phyloP scores from a whole-genome alignment of 2,888 invertebrate species.

The Beris morrisii region DNA sequence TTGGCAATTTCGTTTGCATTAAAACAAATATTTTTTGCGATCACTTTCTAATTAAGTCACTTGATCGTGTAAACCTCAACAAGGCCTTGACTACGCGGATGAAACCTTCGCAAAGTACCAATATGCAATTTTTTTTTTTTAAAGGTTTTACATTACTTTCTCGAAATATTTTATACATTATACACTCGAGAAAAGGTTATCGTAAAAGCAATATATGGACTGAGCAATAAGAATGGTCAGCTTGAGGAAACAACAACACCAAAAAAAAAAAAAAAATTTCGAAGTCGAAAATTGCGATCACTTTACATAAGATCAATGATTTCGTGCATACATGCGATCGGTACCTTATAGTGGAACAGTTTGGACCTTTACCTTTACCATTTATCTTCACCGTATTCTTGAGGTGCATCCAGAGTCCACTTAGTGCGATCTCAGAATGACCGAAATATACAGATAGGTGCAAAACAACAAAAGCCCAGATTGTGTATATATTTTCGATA shows the following conservation, averaged over 20 bases:
- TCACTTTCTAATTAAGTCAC: conserved; percentile 23
- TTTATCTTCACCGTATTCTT: conserved; percentile 26
- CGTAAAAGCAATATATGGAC: neutral
- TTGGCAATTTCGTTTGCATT: conserved; percentile 18
- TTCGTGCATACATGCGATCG: conserved; percentile 33
- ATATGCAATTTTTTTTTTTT: neutral
- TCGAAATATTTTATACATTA: no score
- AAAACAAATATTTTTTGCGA: conserved; percentile 13
- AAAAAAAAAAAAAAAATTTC: conserved; percentile 19
- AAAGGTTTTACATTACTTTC: no score
- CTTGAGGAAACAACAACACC: conserved; percentile 15
- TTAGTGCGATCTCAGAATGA: no score
- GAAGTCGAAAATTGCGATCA: conserved; percentile 39
- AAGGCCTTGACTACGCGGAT: conserved; percentile 7
- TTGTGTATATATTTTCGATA: neutral
- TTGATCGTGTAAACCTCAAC: conserved; percentile 4
- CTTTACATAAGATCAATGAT: conserved; percentile 40
- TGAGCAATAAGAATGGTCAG: conserved; percentile 20
- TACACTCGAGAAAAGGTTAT: no score
- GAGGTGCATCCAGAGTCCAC: no score
- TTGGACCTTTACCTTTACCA: conserved; percentile 30
- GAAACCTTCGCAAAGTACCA: conserved; percentile 23
- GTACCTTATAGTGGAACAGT: conserved; percentile 16
- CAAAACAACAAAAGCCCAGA: neutral
- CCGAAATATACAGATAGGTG: no score